Percentiles rank a stretch among this genome's conserved stretches.
Conservation (phyloP, 2,888 invertebrate genomes). For the Micropterix aruncella region DNA sequence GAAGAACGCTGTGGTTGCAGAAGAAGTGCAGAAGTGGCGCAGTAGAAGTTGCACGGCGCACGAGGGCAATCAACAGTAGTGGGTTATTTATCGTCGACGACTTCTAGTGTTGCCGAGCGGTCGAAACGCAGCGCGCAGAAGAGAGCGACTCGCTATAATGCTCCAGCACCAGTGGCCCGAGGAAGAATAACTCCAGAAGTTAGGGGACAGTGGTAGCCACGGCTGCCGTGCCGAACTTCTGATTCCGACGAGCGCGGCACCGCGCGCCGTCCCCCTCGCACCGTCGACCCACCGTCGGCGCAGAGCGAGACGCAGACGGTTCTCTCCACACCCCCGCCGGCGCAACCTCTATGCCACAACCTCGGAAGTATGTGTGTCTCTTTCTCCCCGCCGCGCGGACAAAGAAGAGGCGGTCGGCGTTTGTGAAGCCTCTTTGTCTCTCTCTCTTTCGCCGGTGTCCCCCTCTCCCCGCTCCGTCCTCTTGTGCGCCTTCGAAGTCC, state of each 20-base stretch:
- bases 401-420: not conserved
- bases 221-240: conserved; percentile 30
- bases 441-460: not conserved
- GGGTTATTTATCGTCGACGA: conserved; percentile 44
- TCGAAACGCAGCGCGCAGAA: conserved; percentile 40
- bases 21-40: no score
- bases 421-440: no score
- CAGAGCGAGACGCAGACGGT: conserved; percentile 1
- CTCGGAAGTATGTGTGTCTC: not conserved
- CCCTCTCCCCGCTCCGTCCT: not conserved
- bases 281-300: conserved; percentile 21
- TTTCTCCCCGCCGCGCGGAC: not conserved
- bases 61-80: no score
- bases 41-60: no score
- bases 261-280: conserved; percentile 23
- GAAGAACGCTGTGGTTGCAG: no score
- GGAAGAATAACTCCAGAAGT: conserved; percentile 46
- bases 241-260: conserved; percentile 31
- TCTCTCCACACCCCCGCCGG: not conserved
- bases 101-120: conserved; percentile 50
- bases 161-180: conserved; percentile 42
- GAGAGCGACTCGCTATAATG: conserved; percentile 32
- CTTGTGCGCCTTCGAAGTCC: not conserved
- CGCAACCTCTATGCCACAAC: not conserved
- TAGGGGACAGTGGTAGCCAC: conserved; percentile 30